These are phyloP conservation scores for Bathybates hornii DNA, from an alignment of 2,113 vertebrate genomes.

Conservation along the genomic window DNA sequence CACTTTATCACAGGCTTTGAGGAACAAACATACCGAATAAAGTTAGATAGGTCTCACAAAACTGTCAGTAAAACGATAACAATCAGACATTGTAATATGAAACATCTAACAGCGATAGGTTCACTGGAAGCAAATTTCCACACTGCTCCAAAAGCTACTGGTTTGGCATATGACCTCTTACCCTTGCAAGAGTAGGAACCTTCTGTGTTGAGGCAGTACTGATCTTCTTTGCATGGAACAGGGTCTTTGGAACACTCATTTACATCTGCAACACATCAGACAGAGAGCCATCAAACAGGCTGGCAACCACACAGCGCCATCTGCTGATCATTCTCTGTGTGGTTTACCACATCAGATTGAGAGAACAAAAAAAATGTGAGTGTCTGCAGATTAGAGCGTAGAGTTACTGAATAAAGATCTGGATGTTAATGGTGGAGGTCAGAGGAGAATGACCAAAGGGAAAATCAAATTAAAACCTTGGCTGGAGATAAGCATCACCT, in stretches of 20 bases:
- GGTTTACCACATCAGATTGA: background rate
- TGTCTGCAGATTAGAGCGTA: background rate
- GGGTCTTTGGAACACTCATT: conserved; percentile 80
- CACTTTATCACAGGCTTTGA: conserved; percentile 79
- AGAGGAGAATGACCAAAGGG: background rate
- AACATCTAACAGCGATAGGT: background rate
- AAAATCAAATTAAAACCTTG: background rate
- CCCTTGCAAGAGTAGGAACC: conserved; percentile 88
- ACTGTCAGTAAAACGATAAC: rapidly evolving
- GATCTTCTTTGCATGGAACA: conserved; percentile 73
- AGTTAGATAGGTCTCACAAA: background rate
- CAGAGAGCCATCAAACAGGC: background rate
- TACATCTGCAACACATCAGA: conserved; percentile 72
- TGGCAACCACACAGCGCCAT: background rate
- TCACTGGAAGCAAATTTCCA: background rate
- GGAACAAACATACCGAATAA: background rate
- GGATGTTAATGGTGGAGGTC: background rate
- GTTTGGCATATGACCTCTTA: conserved; percentile 21
- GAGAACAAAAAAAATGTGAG: background rate
- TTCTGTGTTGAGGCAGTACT: conserved; percentile 82
- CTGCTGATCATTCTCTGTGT: background rate
- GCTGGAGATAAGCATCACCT: rapidly evolving
- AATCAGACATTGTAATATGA: background rate
- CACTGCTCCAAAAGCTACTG: background rate
- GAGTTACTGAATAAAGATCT: background rate